Evolutionary conservation across 2,888 invertebrate genomes (phyloP), one percentile per base, ranked within the genome.

Genomic region (Sphinx pinastri): DNA sequence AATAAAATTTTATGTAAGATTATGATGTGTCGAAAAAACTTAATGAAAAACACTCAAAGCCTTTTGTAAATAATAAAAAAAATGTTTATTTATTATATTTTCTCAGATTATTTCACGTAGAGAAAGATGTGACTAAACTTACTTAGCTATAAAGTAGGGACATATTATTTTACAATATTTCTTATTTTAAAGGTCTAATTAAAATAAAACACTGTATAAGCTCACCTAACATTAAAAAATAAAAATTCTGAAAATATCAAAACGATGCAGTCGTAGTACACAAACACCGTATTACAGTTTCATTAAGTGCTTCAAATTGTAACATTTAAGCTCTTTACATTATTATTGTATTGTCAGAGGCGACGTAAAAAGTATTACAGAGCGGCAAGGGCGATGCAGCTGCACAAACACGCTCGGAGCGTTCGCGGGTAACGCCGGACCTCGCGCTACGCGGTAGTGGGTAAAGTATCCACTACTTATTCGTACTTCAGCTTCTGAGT

Each of bases 281-380:
- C 68, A 66, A 55, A 63, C 68, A 55, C 54, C 69, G 70, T 70
- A 77, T 81, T 77, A 76, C 75, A 72, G 70, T 82, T 82, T 80
- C 73, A 85, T 85, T 79, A 79, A 85, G 83, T 85, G 82, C 74
- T 83, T 77, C 78, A 78, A 86, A 88, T 85, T 81, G 86, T 84
- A 84, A 84, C 85, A 80, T 87, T 90, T 88, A 91, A 91, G 86
- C 91, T 87, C 84, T 85, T 88, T 87, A 89, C 85, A 88, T 82
- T 85, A 88, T 87, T 85, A 84, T 85, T 83, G 81, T 77, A 86
- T 88, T 91, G 88, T 89, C 79, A 72, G 79, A 82, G 82, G 84
- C 81, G 85, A 81, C 72, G 73, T 75, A 79, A 75, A 75, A 73
- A 79, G 73, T 71, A 63, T 51, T 63, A 69, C 51, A 72, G 75